phyloP scores from a whole-genome alignment of 2,113 vertebrate species.

The Callocephalon fimbriatum region DNA sequence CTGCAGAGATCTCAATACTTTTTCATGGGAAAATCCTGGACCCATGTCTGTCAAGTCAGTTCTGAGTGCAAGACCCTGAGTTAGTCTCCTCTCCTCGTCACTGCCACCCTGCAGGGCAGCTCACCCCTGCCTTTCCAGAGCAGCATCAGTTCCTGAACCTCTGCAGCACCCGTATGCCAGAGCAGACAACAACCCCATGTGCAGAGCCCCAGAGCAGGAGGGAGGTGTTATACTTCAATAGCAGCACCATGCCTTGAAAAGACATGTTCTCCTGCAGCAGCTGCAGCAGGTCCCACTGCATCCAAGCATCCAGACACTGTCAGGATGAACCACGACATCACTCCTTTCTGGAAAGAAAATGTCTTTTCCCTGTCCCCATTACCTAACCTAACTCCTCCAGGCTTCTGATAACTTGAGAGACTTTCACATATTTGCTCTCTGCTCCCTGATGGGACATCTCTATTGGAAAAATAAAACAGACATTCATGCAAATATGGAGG shows the following conservation, averaged over 20 bases:
- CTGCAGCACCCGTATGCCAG: not conserved
- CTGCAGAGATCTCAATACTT: not conserved
- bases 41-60: not conserved
- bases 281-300: not conserved
- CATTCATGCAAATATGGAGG: not conserved
- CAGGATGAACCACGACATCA: not conserved
- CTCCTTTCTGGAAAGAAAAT: not conserved
- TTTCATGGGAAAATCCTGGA: not conserved
- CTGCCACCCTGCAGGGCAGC: not conserved
- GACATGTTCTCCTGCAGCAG: not conserved
- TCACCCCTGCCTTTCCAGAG: not conserved
- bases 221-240: not conserved
- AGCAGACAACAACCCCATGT: rapidly evolving
- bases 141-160: rapidly evolving
- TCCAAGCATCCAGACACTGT: rapidly evolving
- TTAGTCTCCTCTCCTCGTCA: not conserved
- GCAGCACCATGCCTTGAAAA: not conserved
- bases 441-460: rapidly evolving
- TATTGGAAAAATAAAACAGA: not conserved
- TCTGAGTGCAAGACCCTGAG: not conserved
- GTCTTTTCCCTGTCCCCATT: not conserved
- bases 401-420: not conserved
- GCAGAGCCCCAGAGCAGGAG: not conserved
- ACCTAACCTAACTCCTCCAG: not conserved
- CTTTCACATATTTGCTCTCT: rapidly evolving